phyloP scores from a whole-genome alignment of 1,140 invertebrate genomes.

The Heliconius nattereri region DNA sequence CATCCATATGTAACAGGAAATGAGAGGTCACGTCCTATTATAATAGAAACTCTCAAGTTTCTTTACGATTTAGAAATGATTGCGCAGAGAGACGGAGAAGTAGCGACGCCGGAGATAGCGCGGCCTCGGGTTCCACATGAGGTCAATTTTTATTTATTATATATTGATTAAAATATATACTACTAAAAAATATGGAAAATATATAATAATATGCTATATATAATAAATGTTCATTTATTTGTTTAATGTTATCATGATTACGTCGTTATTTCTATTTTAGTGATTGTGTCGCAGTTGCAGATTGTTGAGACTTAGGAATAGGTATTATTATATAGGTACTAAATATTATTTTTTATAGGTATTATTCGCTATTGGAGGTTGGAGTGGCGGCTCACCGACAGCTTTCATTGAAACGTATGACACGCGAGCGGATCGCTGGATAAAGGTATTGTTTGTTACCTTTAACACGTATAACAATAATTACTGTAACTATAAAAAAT shows the following conservation, averaged over 20 bases:
- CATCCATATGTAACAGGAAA: conserved; percentile 84
- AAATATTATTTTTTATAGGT: conserved; percentile 48
- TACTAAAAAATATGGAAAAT: not conserved
- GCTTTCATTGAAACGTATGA: conserved; percentile 91
- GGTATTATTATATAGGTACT: no score
- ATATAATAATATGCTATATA: not conserved
- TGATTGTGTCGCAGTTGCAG: not conserved
- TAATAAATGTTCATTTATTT: not conserved
- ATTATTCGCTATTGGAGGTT: conserved; percentile 89
- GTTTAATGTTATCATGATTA: not conserved
- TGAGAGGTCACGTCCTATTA: conserved; percentile 84
- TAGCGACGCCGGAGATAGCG: conserved; percentile 83
- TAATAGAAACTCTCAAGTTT: conserved; percentile 84
- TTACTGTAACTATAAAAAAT: no score
- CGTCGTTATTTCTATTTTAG: not conserved
- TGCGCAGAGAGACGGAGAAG: conserved; percentile 81
- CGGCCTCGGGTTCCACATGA: conserved; percentile 86
- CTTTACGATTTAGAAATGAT: conserved; percentile 83
- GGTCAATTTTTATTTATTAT: conserved; percentile 41
- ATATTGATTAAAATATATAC: not conserved
- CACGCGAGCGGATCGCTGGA: conserved; percentile 85
- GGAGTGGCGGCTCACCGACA: conserved; percentile 90
- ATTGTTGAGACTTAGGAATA: not conserved
- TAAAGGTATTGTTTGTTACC: conserved; percentile 67
- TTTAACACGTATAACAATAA: no score